A percentile compares a stretch with the other conserved stretches of the same genome.
Evolutionary conservation across 2,888 invertebrate genomes (phyloP).

Genomic region (Allacma fusca): DNA sequence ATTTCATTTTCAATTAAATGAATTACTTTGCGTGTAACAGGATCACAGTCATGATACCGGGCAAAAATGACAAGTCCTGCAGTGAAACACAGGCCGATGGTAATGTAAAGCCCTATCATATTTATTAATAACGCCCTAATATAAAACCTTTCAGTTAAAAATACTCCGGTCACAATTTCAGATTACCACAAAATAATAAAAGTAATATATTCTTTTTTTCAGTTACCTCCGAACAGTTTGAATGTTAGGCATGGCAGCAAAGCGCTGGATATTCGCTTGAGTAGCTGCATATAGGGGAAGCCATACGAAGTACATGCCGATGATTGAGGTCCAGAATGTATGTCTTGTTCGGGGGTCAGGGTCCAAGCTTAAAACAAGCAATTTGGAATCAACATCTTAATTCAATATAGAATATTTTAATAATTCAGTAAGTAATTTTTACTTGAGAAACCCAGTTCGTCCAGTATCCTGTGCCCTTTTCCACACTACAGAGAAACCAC

Average conservation of each 20-base stretch:
- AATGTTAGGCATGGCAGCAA: background rate
- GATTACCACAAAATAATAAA: background rate
- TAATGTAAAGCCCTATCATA: conserved; percentile 64
- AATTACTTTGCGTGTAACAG: conserved; percentile 73
- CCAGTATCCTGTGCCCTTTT: conserved; percentile 37
- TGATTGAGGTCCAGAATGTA: conserved; percentile 56
- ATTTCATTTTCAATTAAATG: too few relatives aligned
- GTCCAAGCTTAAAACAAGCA: conserved; percentile 49
- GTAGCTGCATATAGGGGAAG: conserved; percentile 43
- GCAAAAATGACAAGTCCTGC: conserved; percentile 87
- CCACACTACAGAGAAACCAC: conserved; percentile 53
- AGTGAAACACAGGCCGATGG: conserved; percentile 74
- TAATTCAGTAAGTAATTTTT: conserved; percentile 1
- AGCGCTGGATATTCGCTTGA: conserved; percentile 42
- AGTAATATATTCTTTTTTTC: background rate
- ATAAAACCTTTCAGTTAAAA: conserved; percentile 37
- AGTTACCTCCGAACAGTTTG: too few relatives aligned
- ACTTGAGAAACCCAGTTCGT: conserved; percentile 57
- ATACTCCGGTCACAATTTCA: background rate
- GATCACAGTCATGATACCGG: conserved; percentile 84
- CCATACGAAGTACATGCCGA: conserved; percentile 58
- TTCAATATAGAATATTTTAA: too few relatives aligned
- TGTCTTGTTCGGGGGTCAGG: conserved; percentile 56
- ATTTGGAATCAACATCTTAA: too few relatives aligned
- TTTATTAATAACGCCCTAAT: conserved; percentile 62